Conservation (phyloP, 2,113 vertebrate species). For the Geococcyx californianus region DNA sequence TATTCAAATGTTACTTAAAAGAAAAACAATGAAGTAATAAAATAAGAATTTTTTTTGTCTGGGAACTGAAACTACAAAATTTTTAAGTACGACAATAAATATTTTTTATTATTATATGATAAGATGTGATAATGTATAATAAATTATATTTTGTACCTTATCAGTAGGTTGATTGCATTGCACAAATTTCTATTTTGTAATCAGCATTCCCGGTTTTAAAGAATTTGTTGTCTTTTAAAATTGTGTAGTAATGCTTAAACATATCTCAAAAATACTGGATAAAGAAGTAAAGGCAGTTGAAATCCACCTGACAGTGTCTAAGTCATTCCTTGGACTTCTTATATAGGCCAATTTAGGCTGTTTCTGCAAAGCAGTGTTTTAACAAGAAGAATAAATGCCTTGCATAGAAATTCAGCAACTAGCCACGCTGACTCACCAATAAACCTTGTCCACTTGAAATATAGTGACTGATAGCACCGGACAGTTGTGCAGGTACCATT, state of each 20-base stretch:
- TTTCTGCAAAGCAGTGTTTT: not conserved
- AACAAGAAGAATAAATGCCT: not conserved
- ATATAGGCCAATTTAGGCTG: not conserved
- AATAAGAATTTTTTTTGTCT: not conserved
- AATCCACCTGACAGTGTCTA: not conserved
- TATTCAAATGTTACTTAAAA: constrained; percentile 6
- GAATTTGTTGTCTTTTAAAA: not conserved
- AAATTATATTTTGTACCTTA: not conserved
- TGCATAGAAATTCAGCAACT: not conserved
- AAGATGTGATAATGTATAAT: not conserved
- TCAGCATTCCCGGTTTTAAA: not conserved
- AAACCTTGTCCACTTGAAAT: not conserved
- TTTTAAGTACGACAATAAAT: not conserved
- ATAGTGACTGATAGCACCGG: not conserved
- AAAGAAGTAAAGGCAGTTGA: not conserved
- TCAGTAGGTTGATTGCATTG: not conserved
- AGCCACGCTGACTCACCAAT: not conserved
- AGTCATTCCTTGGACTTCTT: not conserved
- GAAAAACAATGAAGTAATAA: not conserved
- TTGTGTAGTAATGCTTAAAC: not conserved
- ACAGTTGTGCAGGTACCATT: not conserved
- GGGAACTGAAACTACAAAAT: not conserved
- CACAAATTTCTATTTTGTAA: not conserved
- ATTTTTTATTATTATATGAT: not conserved
- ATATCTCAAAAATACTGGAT: not conserved